phyloP scores from a whole-genome alignment of 2,888 invertebrate genomes.

The Hanleya hanleyi region DNA sequence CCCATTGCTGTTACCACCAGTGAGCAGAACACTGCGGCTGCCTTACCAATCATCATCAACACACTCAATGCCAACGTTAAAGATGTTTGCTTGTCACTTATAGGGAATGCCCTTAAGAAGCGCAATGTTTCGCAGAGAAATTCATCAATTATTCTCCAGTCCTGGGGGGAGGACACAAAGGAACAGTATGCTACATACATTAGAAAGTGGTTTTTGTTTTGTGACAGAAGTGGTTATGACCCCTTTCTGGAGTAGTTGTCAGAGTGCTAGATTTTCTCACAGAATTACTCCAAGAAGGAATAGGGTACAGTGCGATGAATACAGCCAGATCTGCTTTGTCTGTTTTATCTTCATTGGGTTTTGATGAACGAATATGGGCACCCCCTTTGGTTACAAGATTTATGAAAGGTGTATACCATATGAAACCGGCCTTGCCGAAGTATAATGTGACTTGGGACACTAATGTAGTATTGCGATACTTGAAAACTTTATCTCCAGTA shows the following conservation, averaged over 20 bases:
- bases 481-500: background rate
- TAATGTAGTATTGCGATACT: conserved; percentile 24
- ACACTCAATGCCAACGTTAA: background rate
- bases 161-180: background rate
- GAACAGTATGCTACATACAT: background rate
- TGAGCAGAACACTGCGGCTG: background rate
- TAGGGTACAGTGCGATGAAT: conserved; percentile 33
- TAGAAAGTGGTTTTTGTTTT: background rate
- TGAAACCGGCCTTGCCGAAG: conserved; percentile 33
- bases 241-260: background rate
- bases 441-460: conserved; percentile 35
- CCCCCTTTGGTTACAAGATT: conserved; percentile 21
- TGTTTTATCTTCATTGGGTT: conserved; percentile 12
- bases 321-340: conserved; percentile 31
- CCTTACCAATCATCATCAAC: background rate
- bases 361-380: conserved; percentile 8
- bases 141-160: background rate
- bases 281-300: conserved; percentile 13
- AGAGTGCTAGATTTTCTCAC: conserved; percentile 16
- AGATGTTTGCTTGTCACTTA: background rate
- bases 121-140: background rate
- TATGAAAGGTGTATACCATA: conserved; percentile 30
- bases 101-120: background rate
- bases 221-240: background rate
- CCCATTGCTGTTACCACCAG: background rate